phyloP scores from a whole-genome alignment of 1,140 invertebrate genomes.

The Zophobas atratus region DNA sequence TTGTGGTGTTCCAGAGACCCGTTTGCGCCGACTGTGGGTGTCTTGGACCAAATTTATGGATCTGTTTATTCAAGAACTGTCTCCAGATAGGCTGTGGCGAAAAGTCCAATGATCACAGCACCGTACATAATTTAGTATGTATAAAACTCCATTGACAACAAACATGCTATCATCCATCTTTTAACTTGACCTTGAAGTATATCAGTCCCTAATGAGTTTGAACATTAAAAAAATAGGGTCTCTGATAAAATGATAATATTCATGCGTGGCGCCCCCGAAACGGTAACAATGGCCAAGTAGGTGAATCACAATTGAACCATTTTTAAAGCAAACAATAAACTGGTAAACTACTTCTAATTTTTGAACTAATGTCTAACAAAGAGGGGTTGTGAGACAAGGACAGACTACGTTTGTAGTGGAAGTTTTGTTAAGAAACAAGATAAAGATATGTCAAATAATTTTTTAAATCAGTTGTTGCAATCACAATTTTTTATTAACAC shows the following conservation, averaged over 20 bases:
- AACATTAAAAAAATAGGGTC: constrained; percentile 4
- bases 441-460: constrained; percentile 3
- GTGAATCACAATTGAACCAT: not conserved
- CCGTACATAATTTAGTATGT: constrained; percentile 80
- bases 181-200: constrained; percentile 31
- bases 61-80: constrained; percentile 86
- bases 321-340: not conserved
- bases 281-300: constrained; percentile 3
- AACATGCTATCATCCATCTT: constrained; percentile 15
- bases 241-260: constrained; percentile 8
- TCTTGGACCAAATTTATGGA: constrained; percentile 84
- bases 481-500: constrained; percentile 4
- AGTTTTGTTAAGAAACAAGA: not conserved
- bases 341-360: not conserved
- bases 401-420: not conserved
- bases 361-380: not conserved
- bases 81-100: constrained; percentile 86
- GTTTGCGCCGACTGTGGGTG: constrained; percentile 77
- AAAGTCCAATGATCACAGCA: constrained; percentile 83
- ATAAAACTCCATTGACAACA: constrained; percentile 9
- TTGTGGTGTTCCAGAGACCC: constrained; percentile 64
- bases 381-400: not conserved
- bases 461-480: too few species aligned
- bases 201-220: constrained; percentile 13
- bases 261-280: constrained; percentile 3